These are phyloP conservation scores for Thomomys bottae DNA, from an alignment of 2,113 vertebrate genomes.

Conservation along the genomic window DNA sequence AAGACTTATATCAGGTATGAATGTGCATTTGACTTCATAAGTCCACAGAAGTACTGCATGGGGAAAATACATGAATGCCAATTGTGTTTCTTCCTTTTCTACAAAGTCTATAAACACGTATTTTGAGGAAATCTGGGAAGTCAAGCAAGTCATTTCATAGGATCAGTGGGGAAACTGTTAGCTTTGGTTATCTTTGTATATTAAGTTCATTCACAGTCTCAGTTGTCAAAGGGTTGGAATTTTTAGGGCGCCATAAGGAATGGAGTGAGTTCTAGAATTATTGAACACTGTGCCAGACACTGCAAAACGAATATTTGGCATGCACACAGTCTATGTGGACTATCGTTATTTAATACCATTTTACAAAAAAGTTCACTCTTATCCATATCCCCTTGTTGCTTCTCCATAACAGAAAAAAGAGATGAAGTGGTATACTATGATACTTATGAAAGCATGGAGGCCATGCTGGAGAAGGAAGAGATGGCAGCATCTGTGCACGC, in stretches of 20 bases:
- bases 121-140: background rate
- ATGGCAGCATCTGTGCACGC: constrained; percentile 83
- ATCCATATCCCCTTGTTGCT: constrained; percentile 17
- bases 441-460: constrained; percentile 96
- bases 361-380: background rate
- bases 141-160: background rate
- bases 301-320: background rate
- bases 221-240: background rate
- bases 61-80: background rate
- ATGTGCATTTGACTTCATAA: background rate
- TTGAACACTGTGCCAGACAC: background rate
- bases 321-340: background rate
- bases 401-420: constrained; percentile 86
- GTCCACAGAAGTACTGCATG: background rate
- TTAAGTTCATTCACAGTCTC: background rate
- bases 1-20: constrained; percentile 94
- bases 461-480: constrained; percentile 93
- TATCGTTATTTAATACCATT: background rate
- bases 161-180: background rate
- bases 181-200: background rate
- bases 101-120: background rate
- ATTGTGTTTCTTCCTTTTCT: background rate
- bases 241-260: background rate
- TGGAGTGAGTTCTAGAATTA: background rate
- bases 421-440: constrained; percentile 99